Evolutionary conservation across 2,888 invertebrate species (phyloP).

Genomic region (Pemphredon lugubris): DNA sequence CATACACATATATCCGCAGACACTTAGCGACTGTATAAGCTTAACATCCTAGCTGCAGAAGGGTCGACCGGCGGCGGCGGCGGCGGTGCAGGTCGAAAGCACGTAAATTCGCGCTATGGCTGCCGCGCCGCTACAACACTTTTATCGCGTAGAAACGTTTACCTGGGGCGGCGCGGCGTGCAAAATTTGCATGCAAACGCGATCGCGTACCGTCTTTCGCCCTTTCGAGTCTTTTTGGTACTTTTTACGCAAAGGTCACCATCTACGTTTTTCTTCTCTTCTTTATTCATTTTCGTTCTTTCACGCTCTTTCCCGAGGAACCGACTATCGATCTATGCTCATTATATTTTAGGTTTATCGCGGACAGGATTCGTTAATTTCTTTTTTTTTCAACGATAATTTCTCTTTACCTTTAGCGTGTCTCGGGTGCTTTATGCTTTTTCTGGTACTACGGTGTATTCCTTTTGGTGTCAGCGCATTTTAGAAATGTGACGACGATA

Average conservation of each 20-base stretch:
- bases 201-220: slow-evolving; percentile 66
- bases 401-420: too few species aligned
- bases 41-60: slow-evolving; percentile 21
- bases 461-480: neutral
- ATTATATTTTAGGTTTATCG: too few species aligned
- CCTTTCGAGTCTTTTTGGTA: slow-evolving; percentile 43
- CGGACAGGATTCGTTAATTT: too few species aligned
- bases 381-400: too few species aligned
- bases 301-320: neutral
- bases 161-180: slow-evolving; percentile 60
- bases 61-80: slow-evolving; percentile 6
- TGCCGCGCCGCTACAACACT: slow-evolving; percentile 71
- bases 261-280: slow-evolving; percentile 22
- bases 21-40: slow-evolving; percentile 54
- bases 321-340: neutral
- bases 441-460: neutral
- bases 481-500: neutral
- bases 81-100: slow-evolving; percentile 47
- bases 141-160: slow-evolving; percentile 78
- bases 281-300: neutral
- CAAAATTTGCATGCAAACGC: slow-evolving; percentile 77
- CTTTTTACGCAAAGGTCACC: slow-evolving; percentile 51
- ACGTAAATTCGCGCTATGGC: slow-evolving; percentile 74
- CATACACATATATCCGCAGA: slow-evolving; percentile 48
- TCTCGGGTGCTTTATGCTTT: too few species aligned